A percentile compares a stretch with the other conserved stretches of the same genome.
Evolutionary conservation across 2,797 vertebrate genomes (phyloP).

Genomic region (Epinephelus awoara): DNA sequence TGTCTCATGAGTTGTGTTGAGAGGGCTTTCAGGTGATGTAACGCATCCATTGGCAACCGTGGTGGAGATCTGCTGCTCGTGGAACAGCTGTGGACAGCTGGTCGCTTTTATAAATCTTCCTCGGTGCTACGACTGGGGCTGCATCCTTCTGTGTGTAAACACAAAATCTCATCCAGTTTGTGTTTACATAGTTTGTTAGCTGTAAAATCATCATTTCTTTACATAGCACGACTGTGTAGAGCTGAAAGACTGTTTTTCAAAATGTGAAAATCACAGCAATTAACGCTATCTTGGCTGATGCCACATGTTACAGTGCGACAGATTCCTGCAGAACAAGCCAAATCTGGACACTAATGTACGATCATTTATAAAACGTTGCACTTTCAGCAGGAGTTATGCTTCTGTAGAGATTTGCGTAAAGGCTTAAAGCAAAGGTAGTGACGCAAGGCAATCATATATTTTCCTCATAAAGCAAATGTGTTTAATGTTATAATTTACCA

Average conservation of each 20-base stretch:
- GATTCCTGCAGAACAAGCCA: neutral
- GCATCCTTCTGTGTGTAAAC: neutral
- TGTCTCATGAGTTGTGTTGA: slow-evolving; percentile 41
- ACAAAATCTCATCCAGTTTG: neutral
- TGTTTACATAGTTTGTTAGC: neutral
- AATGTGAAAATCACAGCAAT: neutral
- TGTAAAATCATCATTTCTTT: neutral
- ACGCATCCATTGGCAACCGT: slow-evolving; percentile 52
- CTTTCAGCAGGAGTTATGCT: neutral
- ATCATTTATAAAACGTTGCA: neutral
- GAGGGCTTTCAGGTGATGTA: slow-evolving; percentile 53
- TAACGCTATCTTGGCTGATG: neutral
- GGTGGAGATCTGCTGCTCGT: slow-evolving; percentile 38
- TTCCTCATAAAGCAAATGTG: no score
- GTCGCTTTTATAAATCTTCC: neutral
- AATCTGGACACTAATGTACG: neutral
- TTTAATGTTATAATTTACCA: no score
- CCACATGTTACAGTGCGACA: neutral
- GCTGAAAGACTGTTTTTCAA: neutral
- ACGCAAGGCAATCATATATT: no score
- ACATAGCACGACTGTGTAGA: neutral
- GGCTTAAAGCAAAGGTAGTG: no score
- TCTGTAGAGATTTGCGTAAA: neutral
- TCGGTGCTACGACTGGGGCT: neutral
- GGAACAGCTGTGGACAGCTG: slow-evolving; percentile 12